Percentiles rank a stretch among this genome's conserved stretches.
These are phyloP conservation scores for Chondrilla cf. caribensis DNA, from an alignment of 37 sponge, comb jelly and placozoan genomes.

Conservation along the genomic window DNA sequence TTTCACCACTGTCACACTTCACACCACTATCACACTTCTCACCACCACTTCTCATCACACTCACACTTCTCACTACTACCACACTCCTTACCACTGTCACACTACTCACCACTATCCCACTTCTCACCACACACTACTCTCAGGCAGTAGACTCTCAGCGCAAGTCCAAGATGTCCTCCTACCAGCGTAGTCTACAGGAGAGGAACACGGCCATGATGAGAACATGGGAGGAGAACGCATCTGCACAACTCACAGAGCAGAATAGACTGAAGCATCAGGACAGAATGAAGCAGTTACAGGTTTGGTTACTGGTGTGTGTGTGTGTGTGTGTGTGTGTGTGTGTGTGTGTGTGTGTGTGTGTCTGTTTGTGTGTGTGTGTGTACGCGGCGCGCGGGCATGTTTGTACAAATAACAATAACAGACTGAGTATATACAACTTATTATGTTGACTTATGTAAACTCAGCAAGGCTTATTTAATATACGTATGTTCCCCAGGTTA, in stretches of 20 bases:
- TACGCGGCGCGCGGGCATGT: no score
- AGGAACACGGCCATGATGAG: slow-evolving; percentile 39
- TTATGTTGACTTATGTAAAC: no score
- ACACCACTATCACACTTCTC: no score
- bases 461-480: no score
- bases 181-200: slow-evolving; percentile 25
- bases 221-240: slow-evolving; percentile 41
- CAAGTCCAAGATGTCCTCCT: not conserved
- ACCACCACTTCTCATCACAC: no score
- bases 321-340: slow-evolving; percentile 23
- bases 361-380: not conserved
- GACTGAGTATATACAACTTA: no score
- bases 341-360: slow-evolving; percentile 7
- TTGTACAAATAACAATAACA: not conserved
- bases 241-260: slow-evolving; percentile 31
- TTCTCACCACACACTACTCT: no score
- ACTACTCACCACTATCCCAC: no score
- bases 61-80: no score
- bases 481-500: no score
- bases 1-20: no score
- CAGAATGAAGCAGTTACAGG: slow-evolving; percentile 52
- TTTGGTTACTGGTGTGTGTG: slow-evolving; percentile 28
- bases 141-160: slow-evolving; percentile 39
- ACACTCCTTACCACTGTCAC: no score
- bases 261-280: slow-evolving; percentile 40